These are phyloP conservation scores for Myzus persicae DNA, from an alignment of 1,140 invertebrate genomes.

Conservation along the genomic window DNA sequence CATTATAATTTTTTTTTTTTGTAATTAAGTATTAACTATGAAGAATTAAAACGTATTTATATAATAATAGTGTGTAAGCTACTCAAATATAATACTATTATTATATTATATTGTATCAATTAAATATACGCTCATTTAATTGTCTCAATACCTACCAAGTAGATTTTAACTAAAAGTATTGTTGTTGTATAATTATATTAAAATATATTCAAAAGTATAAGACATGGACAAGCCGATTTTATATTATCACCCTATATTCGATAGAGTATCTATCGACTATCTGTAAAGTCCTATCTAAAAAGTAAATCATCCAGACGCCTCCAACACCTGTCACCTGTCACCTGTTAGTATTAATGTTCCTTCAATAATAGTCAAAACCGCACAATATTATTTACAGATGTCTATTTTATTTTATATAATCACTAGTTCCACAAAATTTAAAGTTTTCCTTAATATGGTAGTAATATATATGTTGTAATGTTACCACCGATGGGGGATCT, in stretches of 20 bases:
- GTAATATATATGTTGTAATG: too few species aligned
- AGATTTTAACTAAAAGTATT: background rate
- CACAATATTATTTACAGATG: too few species aligned
- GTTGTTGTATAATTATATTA: slow-evolving; percentile 18
- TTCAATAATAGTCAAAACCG: too few species aligned
- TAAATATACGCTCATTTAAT: slow-evolving; percentile 10
- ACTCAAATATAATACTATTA: background rate
- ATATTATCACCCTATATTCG: background rate
- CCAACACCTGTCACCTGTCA: too few species aligned
- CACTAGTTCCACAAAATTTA: too few species aligned
- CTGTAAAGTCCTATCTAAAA: too few species aligned
- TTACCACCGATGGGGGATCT: too few species aligned
- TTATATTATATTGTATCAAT: background rate
- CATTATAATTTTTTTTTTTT: background rate
- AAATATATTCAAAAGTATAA: background rate
- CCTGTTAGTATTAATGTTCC: too few species aligned
- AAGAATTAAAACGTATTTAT: background rate
- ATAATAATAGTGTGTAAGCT: slow-evolving; percentile 3
- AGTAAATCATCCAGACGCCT: background rate
- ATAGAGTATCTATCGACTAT: background rate
- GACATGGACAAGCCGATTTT: background rate
- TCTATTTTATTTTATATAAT: too few species aligned
- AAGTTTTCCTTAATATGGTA: too few species aligned
- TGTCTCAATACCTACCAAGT: background rate
- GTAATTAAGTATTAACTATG: background rate